Evolutionary conservation across 1,140 invertebrate species (phyloP), one percentile per base, ranked within the genome.

Genomic region (Microplitis demolitor): DNA sequence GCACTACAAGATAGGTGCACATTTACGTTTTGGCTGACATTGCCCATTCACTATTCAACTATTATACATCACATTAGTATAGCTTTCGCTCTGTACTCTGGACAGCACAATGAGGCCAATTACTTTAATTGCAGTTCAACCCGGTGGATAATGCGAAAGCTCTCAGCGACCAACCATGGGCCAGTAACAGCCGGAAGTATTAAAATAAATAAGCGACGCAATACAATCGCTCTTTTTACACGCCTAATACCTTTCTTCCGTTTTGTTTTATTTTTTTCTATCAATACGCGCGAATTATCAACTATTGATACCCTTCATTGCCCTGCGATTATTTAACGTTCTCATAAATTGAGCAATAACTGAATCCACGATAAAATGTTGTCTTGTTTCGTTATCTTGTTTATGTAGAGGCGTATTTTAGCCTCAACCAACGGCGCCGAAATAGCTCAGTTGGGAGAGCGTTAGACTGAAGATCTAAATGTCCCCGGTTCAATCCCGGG

Each of bases 401-500:
- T 45, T 45, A 45, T 8, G 11, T 45, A 9, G 5, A 11, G 11
- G 39, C 39, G 39, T 45, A 6, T 45, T 45, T 45, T 9, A 45
- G 39, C 39, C 8, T 3, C 11, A 8, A 45, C 8, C 5, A 45
- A 6, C 39, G 53, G 3, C 3, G 85, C 86, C 86, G 86, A 88
- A 88, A 87, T 88, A 88, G 85, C 86, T 88, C 86, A 88, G 86
- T 88, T 88, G 85, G 86, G 86, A 87, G 86, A 88, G 85, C 85
- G 86, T 88, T 87, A 88, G 86, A 87, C 85, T 87, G 86, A 87
- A 87, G 86, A 87, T 87, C 86, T 87, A 87, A 87, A 88, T 85
- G 87, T 87, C 87, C 87, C 87, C 85, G 85, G 86, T 87, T 88
- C 87, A 84, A 88, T 87, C 86, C 85, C 85, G 79, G 86, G 86